Percentiles rank a stretch among this genome's conserved stretches.
Conservation (phyloP, 2,888 invertebrate genomes). For the Pyralis farinalis region DNA sequence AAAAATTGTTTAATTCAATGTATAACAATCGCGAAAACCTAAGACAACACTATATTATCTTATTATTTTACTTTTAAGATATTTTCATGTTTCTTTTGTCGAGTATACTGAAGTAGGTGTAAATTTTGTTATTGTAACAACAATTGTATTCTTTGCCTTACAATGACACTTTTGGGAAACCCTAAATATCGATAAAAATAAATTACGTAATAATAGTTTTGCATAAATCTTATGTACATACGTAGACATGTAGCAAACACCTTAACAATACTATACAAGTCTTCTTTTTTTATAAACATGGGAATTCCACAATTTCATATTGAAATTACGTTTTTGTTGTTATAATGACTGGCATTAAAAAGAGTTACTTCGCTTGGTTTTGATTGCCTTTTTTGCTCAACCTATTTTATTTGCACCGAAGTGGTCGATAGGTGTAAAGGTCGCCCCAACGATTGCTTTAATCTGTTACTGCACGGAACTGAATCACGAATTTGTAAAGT, state of each 20-base stretch:
- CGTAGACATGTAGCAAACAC: slow-evolving; percentile 1
- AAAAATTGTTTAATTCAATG: no score
- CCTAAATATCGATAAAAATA: slow-evolving; percentile 5
- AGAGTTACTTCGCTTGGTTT: slow-evolving; percentile 3
- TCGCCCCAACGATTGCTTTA: slow-evolving; percentile 24
- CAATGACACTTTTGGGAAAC: slow-evolving; percentile 6
- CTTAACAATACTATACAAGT: slow-evolving; percentile 7
- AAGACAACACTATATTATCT: no score
- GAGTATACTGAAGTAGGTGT: no score
- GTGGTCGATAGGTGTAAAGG: slow-evolving; percentile 13
- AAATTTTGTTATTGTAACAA: no score
- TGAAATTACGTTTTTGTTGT: slow-evolving; percentile 15
- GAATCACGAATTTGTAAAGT: slow-evolving; percentile 21
- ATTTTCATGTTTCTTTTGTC: no score
- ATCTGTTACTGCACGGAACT: slow-evolving; percentile 33
- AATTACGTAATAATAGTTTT: slow-evolving; percentile 2
- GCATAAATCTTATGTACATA: neutral
- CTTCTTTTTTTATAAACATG: slow-evolving; percentile 15
- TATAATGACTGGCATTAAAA: slow-evolving; percentile 16
- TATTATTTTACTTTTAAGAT: no score
- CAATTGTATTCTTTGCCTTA: neutral
- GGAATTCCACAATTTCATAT: slow-evolving; percentile 19
- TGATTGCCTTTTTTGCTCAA: slow-evolving; percentile 1
- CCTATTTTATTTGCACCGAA: neutral
- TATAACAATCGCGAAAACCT: no score